phyloP scores from a whole-genome alignment of 2,797 vertebrate genomes.

The Pangasius larnaudii region DNA sequence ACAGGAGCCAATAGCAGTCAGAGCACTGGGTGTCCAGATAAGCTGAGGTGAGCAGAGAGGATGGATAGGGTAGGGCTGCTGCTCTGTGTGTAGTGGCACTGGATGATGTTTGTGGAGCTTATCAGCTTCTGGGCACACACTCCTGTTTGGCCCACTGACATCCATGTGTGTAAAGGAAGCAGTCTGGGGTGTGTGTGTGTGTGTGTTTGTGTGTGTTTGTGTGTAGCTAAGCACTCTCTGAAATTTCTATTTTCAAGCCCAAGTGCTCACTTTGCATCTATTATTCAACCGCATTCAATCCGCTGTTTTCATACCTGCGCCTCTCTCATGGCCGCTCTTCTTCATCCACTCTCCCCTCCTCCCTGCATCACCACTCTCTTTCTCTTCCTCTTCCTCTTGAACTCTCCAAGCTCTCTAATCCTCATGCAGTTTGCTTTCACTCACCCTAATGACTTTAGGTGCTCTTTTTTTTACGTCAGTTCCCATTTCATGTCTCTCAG shows the following conservation, averaged over 20 bases:
- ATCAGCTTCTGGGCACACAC: conserved; percentile 44
- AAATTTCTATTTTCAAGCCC: conserved; percentile 74
- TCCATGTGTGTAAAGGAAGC: background rate
- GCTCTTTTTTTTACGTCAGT: background rate
- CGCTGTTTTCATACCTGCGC: conserved; percentile 68
- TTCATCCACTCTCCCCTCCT: background rate
- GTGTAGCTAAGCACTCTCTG: conserved; percentile 15
- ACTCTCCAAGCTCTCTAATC: conserved; percentile 21
- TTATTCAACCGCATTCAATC: conserved; percentile 76
- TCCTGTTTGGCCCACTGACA: conserved; percentile 5
- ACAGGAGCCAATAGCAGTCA: conserved; percentile 22
- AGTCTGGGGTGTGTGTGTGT: conserved; percentile 14
- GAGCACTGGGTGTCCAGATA: conserved; percentile 59
- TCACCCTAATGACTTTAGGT: conserved; percentile 16
- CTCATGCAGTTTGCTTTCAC: conserved; percentile 8
- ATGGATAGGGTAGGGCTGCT: conserved; percentile 30
- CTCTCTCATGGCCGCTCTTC: conserved; percentile 35
- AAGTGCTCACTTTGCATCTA: conserved; percentile 77
- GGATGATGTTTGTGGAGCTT: conserved; percentile 59
- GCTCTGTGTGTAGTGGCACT: conserved; percentile 20
- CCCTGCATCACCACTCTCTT: conserved; percentile 26
- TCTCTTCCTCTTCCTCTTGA: conserved; percentile 15
- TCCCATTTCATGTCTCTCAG: background rate
- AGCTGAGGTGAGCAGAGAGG: conserved; percentile 62
- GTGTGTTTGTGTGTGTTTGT: conserved; percentile 20